Evolutionary conservation across 2,797 vertebrate genomes (phyloP), one percentile per base, ranked within the genome.

Genomic region (Malacoraja senta): DNA sequence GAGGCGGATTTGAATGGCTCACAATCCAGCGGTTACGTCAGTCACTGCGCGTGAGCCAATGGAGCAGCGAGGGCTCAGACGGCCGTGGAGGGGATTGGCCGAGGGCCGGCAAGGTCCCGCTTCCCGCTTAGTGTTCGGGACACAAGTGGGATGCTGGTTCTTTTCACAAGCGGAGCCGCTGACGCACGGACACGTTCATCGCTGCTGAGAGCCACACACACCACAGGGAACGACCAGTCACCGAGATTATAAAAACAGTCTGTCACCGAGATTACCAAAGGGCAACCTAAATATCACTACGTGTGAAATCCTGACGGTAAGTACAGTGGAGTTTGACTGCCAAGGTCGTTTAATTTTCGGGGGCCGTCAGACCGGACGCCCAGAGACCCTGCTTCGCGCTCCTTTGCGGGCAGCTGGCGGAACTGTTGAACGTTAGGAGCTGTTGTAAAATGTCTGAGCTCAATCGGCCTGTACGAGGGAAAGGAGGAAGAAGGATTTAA

Each of bases 71-170:
- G 1, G 81, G 4, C 4, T 81, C 21, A 9, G 10, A 38, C 35
- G 8, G 21, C 8, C 79, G 35, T 53, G 26, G 80, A 26, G 44
- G 9, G 58, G 84, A 88, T 88, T 88, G 84, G 84, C 15, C 58
- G 10, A 0, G 29, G 6, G 0, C 7, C 61, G 7, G 15, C 2
- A 8, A n/a, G 17, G 84, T 0, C 2, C 84, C 61, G 84, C n/a
- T 17, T 21, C 2, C n/a, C 29, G 15, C 13, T 0, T 35, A 1
- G 17, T 68, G 63, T 8, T 19, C 9, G 17, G 0, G n/a, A 2
- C 8, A 63, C 63, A 8, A 68, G 61, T 7, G 32, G 1, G 12
- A 13, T 0, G 17, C 1, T 0, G 0, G 1, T 6, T 2, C 81
- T n/a, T 84, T 63, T 8, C 24, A 84, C 81, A 0, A n/a, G 29